Base-by-base conservation (phyloP, 2,888 invertebrate species). In the Drosophila histrio region DNA sequence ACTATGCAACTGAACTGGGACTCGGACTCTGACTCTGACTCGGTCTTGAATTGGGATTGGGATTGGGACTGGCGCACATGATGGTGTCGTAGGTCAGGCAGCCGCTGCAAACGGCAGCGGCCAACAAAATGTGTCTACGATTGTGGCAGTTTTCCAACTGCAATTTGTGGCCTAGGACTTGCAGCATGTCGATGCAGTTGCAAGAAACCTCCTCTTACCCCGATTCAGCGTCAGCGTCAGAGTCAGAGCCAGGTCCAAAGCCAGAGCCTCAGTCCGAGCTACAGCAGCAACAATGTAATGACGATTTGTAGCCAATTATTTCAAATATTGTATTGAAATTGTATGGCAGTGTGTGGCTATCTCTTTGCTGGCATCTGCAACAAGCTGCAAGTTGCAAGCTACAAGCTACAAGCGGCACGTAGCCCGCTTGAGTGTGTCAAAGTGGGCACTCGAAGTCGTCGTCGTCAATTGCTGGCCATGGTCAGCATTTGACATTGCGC, bases 241-340 rank as follows among this genome's bases (percentile, higher is more conserved):
- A n/a, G n/a, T n/a, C n/a, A n/a, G n/a, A n/a, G n/a, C n/a, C n/a
- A n/a, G n/a, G n/a, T n/a, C n/a, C 15, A 41, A 22, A 26, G 22
- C n/a, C 53, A 38, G 50, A 58, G 13, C 28, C 52, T 7, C 47
- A 60, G 21, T 53, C 36, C 15, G 49, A 47, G 38, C 67, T 47
- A 49, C 69, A 66, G 57, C 72, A 71, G 53, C 67, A 68, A 64
- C 65, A 73, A 71, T 64, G 74, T 80, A 82, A 86, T 89, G 90
- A 88, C 90, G 89, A 89, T 90, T 89, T 89, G 90, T 89, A 89
- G 87, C 88, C 89, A 89, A 89, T 89, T 89, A 89, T 89, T 80
- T 89, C 85, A 89, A 89, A 89, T 85, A 89, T 85, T 82, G 85
- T 80, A 87, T 87, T 89, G 89, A 84, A 88, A 89, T 87, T 79